A percentile compares a stretch with the other conserved stretches of the same genome.
phyloP scores from a whole-genome alignment of 2,888 invertebrate species.

The Yponomeuta malinellus region DNA sequence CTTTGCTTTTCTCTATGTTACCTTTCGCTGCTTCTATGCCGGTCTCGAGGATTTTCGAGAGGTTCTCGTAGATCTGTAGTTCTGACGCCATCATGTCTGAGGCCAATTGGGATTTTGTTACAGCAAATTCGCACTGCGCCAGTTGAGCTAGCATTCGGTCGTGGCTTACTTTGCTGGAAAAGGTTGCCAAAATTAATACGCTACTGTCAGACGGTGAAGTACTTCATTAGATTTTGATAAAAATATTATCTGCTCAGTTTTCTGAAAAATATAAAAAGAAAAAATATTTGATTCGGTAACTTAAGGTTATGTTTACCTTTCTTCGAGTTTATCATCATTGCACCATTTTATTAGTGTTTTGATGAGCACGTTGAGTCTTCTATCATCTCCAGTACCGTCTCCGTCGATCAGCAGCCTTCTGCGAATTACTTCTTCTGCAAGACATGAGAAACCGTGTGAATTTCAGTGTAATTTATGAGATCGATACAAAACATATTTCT shows the following conservation, averaged over 20 bases:
- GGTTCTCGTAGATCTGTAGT: constrained; percentile 85
- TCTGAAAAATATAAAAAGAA: too few species aligned
- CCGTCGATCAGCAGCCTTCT: constrained; percentile 95
- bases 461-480: too few species aligned
- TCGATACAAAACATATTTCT: too few species aligned
- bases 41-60: constrained; percentile 85
- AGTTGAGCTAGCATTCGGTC: constrained; percentile 89
- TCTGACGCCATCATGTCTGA: constrained; percentile 90
- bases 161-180: constrained; percentile 78
- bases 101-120: constrained; percentile 86
- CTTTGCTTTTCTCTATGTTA: constrained; percentile 88
- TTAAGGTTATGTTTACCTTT: constrained; percentile 64
- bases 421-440: constrained; percentile 94
- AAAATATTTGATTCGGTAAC: too few species aligned
- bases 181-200: not conserved
- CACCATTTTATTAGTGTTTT: constrained; percentile 91
- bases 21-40: constrained; percentile 87
- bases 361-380: constrained; percentile 88
- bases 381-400: constrained; percentile 97
- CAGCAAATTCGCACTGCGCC: constrained; percentile 91
- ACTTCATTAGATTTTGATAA: too few species aligned
- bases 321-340: constrained; percentile 78
- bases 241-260: not conserved
- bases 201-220: too few species aligned
- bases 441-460: too few species aligned